Percentiles rank a stretch among this genome's conserved stretches.
Conservation (phyloP, 2,113 vertebrate species). For the Apaloderma vittatum region DNA sequence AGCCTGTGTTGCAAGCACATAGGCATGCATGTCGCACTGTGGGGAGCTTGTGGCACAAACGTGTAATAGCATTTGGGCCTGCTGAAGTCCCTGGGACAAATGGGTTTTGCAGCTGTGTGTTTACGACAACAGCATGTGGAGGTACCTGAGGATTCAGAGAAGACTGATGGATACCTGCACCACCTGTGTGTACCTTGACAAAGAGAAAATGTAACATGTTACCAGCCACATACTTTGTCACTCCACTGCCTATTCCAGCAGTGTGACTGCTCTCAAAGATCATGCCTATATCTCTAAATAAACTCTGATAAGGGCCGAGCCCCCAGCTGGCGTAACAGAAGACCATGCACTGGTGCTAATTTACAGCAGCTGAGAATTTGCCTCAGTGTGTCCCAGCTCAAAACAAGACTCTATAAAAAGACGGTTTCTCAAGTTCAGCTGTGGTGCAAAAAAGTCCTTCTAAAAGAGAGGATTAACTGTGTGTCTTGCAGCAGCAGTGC, state of each 20-base stretch:
- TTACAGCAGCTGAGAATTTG: slow-evolving; percentile 67
- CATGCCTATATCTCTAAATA: slow-evolving; percentile 36
- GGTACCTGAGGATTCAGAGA: rapidly evolving
- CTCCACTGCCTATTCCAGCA: background rate
- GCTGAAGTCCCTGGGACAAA: background rate
- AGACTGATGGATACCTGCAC: background rate
- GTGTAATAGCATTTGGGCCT: background rate
- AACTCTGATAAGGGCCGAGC: background rate
- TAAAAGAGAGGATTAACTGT: background rate
- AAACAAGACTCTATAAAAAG: slow-evolving; percentile 62
- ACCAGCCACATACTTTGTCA: background rate
- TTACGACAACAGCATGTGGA: rapidly evolving
- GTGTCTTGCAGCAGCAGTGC: background rate
- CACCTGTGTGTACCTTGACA: background rate
- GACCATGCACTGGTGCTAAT: slow-evolving; percentile 38
- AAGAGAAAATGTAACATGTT: background rate
- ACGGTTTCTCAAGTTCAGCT: slow-evolving; percentile 40
- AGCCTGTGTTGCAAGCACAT: background rate
- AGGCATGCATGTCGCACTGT: no score
- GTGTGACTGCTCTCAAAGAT: background rate
- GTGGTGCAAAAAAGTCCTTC: background rate
- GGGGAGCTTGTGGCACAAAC: background rate
- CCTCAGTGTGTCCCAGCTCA: background rate
- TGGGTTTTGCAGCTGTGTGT: background rate
- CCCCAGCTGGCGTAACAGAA: slow-evolving; percentile 50